Percentiles rank a stretch among this genome's conserved stretches.
Conservation (phyloP, 1,140 invertebrate species). For the Rhagoletis pomonella region DNA sequence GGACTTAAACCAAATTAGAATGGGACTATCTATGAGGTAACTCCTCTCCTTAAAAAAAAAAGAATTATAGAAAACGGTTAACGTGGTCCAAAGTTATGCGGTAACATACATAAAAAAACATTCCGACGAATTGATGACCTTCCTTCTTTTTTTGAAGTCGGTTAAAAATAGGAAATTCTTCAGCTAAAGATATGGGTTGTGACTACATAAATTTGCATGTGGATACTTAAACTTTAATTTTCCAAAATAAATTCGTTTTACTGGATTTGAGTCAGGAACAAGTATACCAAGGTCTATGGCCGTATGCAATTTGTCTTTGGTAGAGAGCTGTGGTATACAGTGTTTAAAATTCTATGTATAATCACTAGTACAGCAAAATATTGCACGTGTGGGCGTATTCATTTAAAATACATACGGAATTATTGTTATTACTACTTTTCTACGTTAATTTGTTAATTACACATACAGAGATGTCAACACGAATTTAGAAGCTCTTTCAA, state of each 20-base stretch:
- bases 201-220: not conserved
- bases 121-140: too few relatives aligned
- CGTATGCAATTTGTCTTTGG: not conserved
- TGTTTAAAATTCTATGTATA: not conserved
- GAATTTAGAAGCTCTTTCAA: constrained; percentile 22
- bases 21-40: too few relatives aligned
- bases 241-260: constrained; percentile 39
- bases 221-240: constrained; percentile 14
- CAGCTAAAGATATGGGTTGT: too few relatives aligned
- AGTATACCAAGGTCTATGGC: not conserved
- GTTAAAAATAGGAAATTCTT: too few relatives aligned
- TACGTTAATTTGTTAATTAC: not conserved
- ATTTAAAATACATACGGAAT: not conserved
- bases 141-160: too few relatives aligned
- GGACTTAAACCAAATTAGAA: too few relatives aligned
- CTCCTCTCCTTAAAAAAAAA: too few relatives aligned
- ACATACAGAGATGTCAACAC: not conserved
- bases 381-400: not conserved
- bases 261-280: constrained; percentile 22
- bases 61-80: too few relatives aligned
- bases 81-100: too few relatives aligned
- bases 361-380: constrained; percentile 2
- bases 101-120: too few relatives aligned
- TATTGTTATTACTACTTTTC: constrained; percentile 10
- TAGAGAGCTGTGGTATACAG: not conserved